Percentiles rank a stretch among this genome's conserved stretches.
Conservation (phyloP, 2,888 invertebrate genomes). For the Epirrita christyi region DNA sequence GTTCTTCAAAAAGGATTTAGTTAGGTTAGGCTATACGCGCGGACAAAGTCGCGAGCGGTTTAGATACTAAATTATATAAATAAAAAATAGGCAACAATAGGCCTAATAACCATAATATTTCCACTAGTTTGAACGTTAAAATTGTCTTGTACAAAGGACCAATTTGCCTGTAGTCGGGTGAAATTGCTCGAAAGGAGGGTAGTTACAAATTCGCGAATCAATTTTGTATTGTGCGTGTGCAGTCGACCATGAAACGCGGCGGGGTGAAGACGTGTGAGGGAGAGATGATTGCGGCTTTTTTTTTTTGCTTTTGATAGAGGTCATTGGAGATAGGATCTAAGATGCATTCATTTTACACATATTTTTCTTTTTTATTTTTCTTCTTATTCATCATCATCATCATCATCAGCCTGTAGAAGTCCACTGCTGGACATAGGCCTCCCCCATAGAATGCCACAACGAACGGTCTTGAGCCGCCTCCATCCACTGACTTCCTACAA, state of each 20-base stretch:
- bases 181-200: constrained; percentile 76
- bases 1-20: too few relatives aligned
- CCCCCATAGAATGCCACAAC: too few relatives aligned
- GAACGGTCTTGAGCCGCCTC: too few relatives aligned
- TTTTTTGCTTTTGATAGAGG: constrained; percentile 25
- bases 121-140: constrained; percentile 58
- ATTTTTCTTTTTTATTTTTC: too few relatives aligned
- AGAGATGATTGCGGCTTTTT: constrained; percentile 33
- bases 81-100: constrained; percentile 33
- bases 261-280: constrained; percentile 54
- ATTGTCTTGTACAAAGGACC: constrained; percentile 57
- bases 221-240: constrained; percentile 69
- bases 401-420: too few relatives aligned
- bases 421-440: too few relatives aligned
- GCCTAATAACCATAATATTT: constrained; percentile 51
- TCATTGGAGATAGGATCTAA: constrained; percentile 6
- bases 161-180: constrained; percentile 62
- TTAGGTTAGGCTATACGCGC: too few relatives aligned
- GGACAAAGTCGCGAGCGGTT: too few relatives aligned
- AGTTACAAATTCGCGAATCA: constrained; percentile 71
- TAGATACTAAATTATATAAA: too few relatives aligned
- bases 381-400: too few relatives aligned
- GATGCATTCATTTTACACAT: not conserved
- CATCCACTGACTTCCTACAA: too few relatives aligned
- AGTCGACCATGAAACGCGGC: constrained; percentile 61